phyloP scores from a whole-genome alignment of 2,113 vertebrate genomes.

The Smithornis capensis region DNA sequence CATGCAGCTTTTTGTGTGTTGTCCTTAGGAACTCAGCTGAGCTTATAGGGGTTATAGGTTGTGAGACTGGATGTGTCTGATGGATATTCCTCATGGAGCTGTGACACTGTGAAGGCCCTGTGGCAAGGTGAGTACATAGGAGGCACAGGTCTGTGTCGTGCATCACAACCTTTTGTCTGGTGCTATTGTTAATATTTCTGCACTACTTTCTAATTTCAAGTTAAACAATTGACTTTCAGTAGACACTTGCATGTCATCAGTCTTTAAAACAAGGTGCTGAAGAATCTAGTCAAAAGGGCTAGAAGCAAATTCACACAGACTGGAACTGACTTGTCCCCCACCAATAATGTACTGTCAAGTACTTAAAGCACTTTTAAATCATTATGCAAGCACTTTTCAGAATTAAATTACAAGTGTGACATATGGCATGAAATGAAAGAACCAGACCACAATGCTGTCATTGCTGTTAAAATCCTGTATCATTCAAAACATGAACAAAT shows the following conservation, averaged over 20 bases:
- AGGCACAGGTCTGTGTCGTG: neutral
- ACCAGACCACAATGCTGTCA: slow-evolving; percentile 52
- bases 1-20: accelerated
- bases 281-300: slow-evolving; percentile 48
- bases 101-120: neutral
- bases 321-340: slow-evolving; percentile 1
- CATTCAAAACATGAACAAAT: neutral
- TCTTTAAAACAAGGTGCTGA: slow-evolving; percentile 56
- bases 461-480: slow-evolving; percentile 24
- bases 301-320: slow-evolving; percentile 38
- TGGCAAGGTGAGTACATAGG: neutral
- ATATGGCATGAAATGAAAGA: slow-evolving; percentile 52
- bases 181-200: neutral
- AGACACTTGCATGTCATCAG: slow-evolving; percentile 19
- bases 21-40: neutral
- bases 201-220: neutral
- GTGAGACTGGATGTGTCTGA: neutral
- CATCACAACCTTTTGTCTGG: neutral
- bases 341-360: slow-evolving; percentile 35
- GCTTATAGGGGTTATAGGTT: accelerated
- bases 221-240: neutral
- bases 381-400: slow-evolving; percentile 57
- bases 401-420: slow-evolving; percentile 49
- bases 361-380: slow-evolving; percentile 47
- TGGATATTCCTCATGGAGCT: accelerated